phyloP scores from a whole-genome alignment of 2,113 vertebrate genomes.

The Aix galericulata region DNA sequence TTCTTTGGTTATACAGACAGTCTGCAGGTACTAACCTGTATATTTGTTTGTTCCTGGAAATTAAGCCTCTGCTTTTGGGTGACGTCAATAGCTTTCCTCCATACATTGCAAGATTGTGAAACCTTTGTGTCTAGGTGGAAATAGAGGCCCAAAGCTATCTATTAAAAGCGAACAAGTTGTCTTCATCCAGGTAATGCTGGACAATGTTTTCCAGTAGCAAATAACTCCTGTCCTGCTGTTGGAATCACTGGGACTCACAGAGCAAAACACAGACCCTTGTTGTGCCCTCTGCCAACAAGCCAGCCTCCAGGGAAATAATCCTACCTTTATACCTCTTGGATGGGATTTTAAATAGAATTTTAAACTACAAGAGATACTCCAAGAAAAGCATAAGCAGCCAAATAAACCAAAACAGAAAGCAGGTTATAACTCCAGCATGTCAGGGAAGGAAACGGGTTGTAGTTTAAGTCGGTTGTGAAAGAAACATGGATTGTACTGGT shows the following conservation, averaged over 20 bases:
- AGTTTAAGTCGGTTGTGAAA: not conserved
- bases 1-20: not conserved
- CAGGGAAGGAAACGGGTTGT: not conserved
- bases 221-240: not conserved
- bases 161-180: not conserved
- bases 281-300: not conserved
- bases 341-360: not conserved
- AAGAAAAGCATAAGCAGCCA: not conserved
- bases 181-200: not conserved
- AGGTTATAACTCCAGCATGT: not conserved
- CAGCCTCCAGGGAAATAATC: not conserved
- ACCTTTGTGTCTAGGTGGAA: not conserved
- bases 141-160: not conserved
- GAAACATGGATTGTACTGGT: not conserved
- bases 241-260: not conserved
- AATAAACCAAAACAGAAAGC: not conserved
- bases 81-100: not conserved
- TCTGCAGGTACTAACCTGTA: not conserved
- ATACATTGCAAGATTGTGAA: not conserved
- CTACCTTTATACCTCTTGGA: not conserved
- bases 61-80: accelerated
- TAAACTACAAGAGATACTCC: not conserved
- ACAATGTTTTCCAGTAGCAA: not conserved
- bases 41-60: not conserved
- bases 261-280: not conserved